phyloP scores from a whole-genome alignment of 2,888 invertebrate genomes.

The Eilema griseolum region DNA sequence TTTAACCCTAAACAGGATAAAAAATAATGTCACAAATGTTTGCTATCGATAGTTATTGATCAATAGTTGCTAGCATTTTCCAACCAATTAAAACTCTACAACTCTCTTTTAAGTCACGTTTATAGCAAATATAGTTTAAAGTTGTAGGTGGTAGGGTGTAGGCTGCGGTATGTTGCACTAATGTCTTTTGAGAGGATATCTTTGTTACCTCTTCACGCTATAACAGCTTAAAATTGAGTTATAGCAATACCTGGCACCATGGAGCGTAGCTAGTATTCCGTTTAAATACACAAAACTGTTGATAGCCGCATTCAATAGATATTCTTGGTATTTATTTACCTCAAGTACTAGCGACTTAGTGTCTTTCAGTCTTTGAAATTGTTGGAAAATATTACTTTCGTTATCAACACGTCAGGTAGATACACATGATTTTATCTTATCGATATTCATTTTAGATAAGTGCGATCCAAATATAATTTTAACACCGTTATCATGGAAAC shows the following conservation, averaged over 20 bases:
- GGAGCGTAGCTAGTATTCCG: not conserved
- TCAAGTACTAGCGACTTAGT: not conserved
- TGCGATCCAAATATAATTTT: conserved; percentile 13
- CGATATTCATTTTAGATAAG: conserved; percentile 9
- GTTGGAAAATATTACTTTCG: not conserved
- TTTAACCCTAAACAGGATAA: too few species aligned
- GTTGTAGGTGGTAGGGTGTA: too few species aligned
- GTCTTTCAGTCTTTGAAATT: not conserved
- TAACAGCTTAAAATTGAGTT: not conserved
- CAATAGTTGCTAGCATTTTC: too few species aligned
- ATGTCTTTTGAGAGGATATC: too few species aligned
- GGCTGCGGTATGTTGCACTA: too few species aligned
- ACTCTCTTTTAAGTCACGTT: too few species aligned
- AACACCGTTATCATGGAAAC: conserved; percentile 13
- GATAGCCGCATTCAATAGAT: not conserved
- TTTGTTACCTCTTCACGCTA: not conserved
- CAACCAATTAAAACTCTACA: too few species aligned
- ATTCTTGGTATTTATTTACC: not conserved
- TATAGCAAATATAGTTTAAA: too few species aligned
- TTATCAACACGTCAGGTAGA: conserved; percentile 12
- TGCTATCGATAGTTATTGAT: too few species aligned
- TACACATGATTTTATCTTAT: conserved; percentile 9
- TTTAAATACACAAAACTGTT: not conserved
- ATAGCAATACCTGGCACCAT: too few species aligned
- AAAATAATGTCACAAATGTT: too few species aligned